These are phyloP conservation scores for Cyprinella venusta DNA, from an alignment of 2,797 vertebrate genomes.

Conservation along the genomic window DNA sequence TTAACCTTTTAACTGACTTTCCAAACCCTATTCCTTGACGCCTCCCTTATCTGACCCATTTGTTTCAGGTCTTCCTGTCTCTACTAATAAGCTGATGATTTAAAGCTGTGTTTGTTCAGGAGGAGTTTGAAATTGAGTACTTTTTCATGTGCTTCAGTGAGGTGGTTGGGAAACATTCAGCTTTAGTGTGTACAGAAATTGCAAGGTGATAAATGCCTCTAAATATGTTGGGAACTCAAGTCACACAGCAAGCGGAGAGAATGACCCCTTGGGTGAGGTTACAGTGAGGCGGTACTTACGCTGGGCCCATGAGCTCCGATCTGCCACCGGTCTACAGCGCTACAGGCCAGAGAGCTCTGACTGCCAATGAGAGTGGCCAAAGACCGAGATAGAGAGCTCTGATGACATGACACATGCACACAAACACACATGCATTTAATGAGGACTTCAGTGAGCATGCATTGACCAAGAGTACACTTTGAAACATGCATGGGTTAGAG, in stretches of 20 bases:
- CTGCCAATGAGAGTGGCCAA: slow-evolving; percentile 89
- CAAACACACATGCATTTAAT: slow-evolving; percentile 76
- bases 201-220: not conserved
- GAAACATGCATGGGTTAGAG: slow-evolving; percentile 62
- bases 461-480: slow-evolving; percentile 76
- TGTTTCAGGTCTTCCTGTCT: not conserved
- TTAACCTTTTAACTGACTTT: not conserved
- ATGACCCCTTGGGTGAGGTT: slow-evolving; percentile 61
- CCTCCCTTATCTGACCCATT: not conserved
- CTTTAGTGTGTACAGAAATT: not conserved
- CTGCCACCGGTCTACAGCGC: slow-evolving; percentile 88
- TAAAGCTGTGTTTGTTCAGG: not conserved
- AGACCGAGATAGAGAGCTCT: slow-evolving; percentile 96
- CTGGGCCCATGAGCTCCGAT: slow-evolving; percentile 86
- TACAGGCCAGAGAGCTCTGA: slow-evolving; percentile 93
- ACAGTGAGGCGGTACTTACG: slow-evolving; percentile 86
- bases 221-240: not conserved
- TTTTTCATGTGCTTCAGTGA: not conserved
- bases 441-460: slow-evolving; percentile 85
- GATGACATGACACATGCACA: slow-evolving; percentile 66
- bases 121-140: not conserved
- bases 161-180: not conserved
- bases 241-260: slow-evolving; percentile 46
- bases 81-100: not conserved
- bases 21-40: not conserved